phyloP scores from a whole-genome alignment of 2,888 invertebrate species.

The Achlya flavicornis region DNA sequence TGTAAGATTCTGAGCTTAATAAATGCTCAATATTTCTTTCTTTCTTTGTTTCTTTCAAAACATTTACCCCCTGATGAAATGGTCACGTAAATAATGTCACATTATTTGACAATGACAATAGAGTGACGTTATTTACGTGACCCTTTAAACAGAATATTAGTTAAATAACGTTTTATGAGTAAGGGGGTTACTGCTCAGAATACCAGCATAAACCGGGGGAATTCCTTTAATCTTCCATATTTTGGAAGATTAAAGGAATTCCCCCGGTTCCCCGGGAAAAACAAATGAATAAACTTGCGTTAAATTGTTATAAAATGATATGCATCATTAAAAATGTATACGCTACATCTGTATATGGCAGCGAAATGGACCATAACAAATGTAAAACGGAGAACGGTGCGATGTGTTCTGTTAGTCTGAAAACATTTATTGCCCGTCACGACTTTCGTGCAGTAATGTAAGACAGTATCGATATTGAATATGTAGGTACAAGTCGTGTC shows the following conservation, averaged over 20 bases:
- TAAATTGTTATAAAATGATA: conserved; percentile 2
- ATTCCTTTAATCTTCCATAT: neutral
- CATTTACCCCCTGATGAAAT: no score
- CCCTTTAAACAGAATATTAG: no score
- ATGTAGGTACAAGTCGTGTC: conserved; percentile 17
- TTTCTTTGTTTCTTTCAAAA: no score
- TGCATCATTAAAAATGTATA: neutral
- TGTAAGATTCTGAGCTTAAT: no score
- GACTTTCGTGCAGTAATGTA: conserved; percentile 61
- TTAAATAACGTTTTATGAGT: no score
- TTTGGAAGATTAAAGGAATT: no score
- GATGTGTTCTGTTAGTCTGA: conserved; percentile 40
- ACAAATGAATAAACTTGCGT: neutral
- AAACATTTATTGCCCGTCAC: conserved; percentile 65
- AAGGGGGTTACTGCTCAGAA: neutral
- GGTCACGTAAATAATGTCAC: no score
- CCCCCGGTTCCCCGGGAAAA: no score
- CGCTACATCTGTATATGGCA: conserved; percentile 23
- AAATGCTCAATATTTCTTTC: no score
- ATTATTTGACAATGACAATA: no score
- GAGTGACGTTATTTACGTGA: no score
- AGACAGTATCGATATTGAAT: conserved; percentile 42
- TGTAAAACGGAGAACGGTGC: conserved; percentile 24
- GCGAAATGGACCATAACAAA: conserved; percentile 51
- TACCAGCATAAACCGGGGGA: neutral